Base-by-base conservation (phyloP, 2,113 vertebrate genomes). In the Reinhardtius hippoglossoides region DNA sequence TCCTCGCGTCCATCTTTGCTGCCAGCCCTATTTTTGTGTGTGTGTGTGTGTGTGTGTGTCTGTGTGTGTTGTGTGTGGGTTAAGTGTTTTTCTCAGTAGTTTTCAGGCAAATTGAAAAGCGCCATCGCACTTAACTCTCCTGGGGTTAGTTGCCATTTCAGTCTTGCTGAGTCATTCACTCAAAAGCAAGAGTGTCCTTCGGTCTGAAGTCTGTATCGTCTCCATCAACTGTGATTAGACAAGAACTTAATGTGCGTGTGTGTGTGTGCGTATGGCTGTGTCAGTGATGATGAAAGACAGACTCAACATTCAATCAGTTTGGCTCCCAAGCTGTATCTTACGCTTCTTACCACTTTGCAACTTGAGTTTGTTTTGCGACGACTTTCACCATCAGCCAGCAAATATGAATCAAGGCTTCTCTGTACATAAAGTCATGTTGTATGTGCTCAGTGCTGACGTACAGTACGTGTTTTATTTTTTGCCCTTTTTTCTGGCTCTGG, bases 81-180 rank as follows among this genome's bases (percentile, higher is more conserved):
- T 91, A 90, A 92, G 90, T 92, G 90, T 91, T 89, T 91, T 90
- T 85, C 87, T 85, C 74, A 77, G 83, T 90, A 86, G 65, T 89
- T 88, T 88, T 78, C 73, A 68, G 79, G 57, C 59, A 52, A 80
- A 83, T 77, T 89, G 87, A 86, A 81, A 91, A 92, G 86, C 83
- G 84, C 87, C 79, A 87, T 86, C 14, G 37, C 83, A 88, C 84
- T 80, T 77, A 5, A 40, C 74, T 87, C 90, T 89, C 90, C 56
- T 27, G 66, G 87, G 90, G 70, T 80, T 75, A n/a, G 83, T 66
- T 82, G 87, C 84, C 85, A 86, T 87, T 89, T 88, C 70, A 80
- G 82, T 80, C 66, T 64, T 71, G 75, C 88, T 76, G 79, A 80
- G 87, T 90, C 89, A 89, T 60, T 80, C 75, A 70, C 62, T 80